phyloP scores from a whole-genome alignment of 2,113 vertebrate species.

The Sceloporus tristichus region DNA sequence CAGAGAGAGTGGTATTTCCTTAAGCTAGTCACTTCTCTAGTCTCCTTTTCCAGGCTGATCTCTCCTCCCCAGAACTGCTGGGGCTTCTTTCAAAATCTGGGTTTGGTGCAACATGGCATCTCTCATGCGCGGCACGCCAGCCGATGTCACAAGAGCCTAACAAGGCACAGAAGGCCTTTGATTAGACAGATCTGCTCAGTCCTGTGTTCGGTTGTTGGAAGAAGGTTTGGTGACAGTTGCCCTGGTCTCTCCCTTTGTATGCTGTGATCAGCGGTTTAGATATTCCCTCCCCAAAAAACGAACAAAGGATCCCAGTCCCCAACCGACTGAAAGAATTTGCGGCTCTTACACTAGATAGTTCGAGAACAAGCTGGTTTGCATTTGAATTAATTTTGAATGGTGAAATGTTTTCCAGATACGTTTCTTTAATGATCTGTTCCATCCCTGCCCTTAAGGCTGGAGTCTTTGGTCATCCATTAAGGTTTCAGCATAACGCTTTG shows the following conservation, averaged over 20 bases:
- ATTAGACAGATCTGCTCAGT: no score
- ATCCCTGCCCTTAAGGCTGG: no score
- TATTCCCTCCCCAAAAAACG: background rate
- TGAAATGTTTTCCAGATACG: background rate
- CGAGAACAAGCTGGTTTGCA: background rate
- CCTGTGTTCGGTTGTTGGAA: no score
- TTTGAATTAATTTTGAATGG: background rate
- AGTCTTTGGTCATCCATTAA: background rate
- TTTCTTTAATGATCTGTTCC: background rate
- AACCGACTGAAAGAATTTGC: no score
- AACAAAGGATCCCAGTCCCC: background rate
- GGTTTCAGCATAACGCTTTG: background rate
- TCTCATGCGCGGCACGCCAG: no score
- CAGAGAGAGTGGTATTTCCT: background rate
- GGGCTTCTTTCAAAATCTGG: background rate
- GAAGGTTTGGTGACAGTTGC: no score
- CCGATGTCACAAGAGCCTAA: no score
- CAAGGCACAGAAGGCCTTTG: no score
- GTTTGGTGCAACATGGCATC: no score
- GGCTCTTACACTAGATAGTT: background rate
- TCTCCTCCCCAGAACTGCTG: background rate
- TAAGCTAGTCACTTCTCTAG: background rate
- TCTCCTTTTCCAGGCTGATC: background rate
- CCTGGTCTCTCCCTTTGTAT: background rate
- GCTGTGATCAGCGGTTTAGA: background rate